Base-by-base conservation (phyloP, 2,888 invertebrate species). In the Acrobeloides nanus region DNA sequence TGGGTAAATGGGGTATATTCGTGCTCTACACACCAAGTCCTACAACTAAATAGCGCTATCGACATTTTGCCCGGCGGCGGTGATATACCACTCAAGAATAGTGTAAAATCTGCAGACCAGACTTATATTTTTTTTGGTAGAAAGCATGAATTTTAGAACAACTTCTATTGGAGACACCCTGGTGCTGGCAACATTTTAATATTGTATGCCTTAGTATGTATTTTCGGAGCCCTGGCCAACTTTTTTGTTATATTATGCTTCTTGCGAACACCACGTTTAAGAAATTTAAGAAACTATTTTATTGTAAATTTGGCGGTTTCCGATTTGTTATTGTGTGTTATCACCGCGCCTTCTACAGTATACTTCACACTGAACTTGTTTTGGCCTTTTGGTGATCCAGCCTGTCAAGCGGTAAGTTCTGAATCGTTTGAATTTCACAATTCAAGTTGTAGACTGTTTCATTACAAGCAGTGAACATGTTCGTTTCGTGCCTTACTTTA, bases 381-480 rank as follows among this genome's bases (percentile, higher is more conserved):
- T 38, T 71, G 71, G 71, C 72, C 72, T 18, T 68, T 59, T 38
- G 70, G 70, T 1, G 55, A 62, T 40, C 50, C 63, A 40, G 58
- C 64, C 17, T 70, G 69, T 45, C 62, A 64, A 53, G 46, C 62
- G 48, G 64, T 67, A 10, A 43, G 66, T 56, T 32, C n/a, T n/a
- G n/a, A n/a, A n/a, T n/a, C n/a, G n/a, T n/a, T n/a, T n/a, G n/a
- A n/a, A n/a, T n/a, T 38, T 42, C 26, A 15, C 17, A 15, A 4
- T 23, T 10, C 10, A 5, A 15, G 7, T 60, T 66, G 18, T 55
- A 67, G 66, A 39, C 68, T 38, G 64, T 68, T 6, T 64, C 66
- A n/a, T 53, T 67, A 8, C 72, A 71, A 55, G 72, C 72, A 1
- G 62, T 71, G 32, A 71, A 71, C 53, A 66, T 67, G 40, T 67